These are phyloP conservation scores for Trichomalopsis sarcophagae DNA, from an alignment of 1,140 invertebrate genomes.

Conservation along the genomic window DNA sequence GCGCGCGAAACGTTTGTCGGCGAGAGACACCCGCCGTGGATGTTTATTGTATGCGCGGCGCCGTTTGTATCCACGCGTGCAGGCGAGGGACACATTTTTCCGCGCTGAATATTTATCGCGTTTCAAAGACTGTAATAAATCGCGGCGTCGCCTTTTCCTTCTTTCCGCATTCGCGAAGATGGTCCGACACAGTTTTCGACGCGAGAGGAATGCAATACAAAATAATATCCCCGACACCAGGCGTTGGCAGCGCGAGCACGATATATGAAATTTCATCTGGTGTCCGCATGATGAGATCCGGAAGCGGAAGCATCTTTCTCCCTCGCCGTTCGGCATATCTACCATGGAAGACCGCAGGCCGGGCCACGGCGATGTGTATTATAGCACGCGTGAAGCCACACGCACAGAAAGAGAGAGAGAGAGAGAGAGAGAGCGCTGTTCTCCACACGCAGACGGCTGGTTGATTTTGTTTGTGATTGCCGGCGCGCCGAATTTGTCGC, in stretches of 20 bases:
- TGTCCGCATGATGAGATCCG: not conserved
- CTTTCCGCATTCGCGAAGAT: no score
- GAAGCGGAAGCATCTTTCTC: not conserved
- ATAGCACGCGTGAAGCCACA: not conserved
- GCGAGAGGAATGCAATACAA: no score
- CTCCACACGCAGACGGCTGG: conserved; percentile 40
- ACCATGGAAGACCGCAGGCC: not conserved
- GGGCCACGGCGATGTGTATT: not conserved
- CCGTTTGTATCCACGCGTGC: not conserved
- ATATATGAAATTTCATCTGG: no score
- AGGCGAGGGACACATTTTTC: no score
- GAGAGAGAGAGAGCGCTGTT: not conserved
- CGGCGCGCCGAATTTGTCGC: conserved; percentile 70
- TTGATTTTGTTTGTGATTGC: conserved; percentile 69
- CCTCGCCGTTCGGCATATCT: not conserved
- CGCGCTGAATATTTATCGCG: no score
- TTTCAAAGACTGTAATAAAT: no score
- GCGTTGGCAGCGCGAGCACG: no score
- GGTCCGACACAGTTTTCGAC: no score
- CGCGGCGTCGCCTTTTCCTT: no score
- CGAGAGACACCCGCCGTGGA: not conserved
- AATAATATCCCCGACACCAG: no score
- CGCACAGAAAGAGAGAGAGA: not conserved
- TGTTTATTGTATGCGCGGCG: conserved; percentile 14
- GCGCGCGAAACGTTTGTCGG: not conserved